Evolutionary conservation across 30 jellyfish, hydroid and myxozoan species (phyloP), one percentile per base, ranked within the genome.

Genomic region (Cassiopea andromeda): DNA sequence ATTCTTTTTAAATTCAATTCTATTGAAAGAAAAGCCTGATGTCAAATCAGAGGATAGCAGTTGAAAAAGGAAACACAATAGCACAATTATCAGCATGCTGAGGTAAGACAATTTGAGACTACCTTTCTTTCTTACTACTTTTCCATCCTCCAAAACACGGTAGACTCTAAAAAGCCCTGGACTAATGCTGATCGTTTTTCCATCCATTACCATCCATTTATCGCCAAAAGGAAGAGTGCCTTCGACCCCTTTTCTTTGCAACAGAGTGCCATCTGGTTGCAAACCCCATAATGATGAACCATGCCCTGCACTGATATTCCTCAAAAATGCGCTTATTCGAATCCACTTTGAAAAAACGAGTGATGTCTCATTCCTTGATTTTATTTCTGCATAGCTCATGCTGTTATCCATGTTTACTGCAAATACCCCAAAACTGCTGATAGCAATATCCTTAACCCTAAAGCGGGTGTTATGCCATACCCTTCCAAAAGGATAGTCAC

Each of bases 211-310:
- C 49, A 68, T 18, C 96, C 97, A 94, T 2, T 38, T 64, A 38
- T 67, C 83, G 18, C 98, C 98, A 50, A 80, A 9, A 12, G 98
- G 98, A 17, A 49, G 48, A 9, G 69, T 59, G 49, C 89, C 87
- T 48, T 57, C 84, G 50, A 89, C 92, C 16, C 85, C 87, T 13
- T 44, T 48, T 47, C 95, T 84, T 58, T 85, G 60, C 19, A 73
- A 76, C 2, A 94, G 90, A 1, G 83, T 90, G 1, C 97, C 97
- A 71, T 83, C 78, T 13, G 80, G 43, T 17, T 70, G 75, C 16
- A 78, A 46, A 10, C 89, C 96, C 96, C 94, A 89, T 17, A 94
- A 61, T 48, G 90, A 78, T 9, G 89, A 88, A 7, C 97, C 95
- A 60, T 73, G 87, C 14, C 98, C 98, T 14, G 97, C 88, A 19